Conservation (phyloP, 2,797 vertebrate genomes). For the Microchirus variegatus region DNA sequence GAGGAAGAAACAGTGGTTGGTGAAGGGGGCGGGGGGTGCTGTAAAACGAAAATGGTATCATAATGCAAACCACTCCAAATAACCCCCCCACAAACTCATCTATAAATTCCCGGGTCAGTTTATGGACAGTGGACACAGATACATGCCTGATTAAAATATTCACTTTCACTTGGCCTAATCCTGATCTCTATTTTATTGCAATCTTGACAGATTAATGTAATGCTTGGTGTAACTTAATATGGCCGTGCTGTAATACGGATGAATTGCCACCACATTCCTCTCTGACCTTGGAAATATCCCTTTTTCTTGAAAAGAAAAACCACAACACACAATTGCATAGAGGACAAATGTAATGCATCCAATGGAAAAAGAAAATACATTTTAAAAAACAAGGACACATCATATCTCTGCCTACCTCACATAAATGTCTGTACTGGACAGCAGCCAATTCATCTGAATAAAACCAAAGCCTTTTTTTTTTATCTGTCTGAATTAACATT, state of each 20-base stretch:
- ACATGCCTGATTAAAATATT: constrained; percentile 83
- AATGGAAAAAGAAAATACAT: constrained; percentile 31
- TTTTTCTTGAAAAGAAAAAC: constrained; percentile 55
- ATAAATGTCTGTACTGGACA: constrained; percentile 40
- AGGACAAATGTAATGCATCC: constrained; percentile 56
- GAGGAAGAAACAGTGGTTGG: constrained; percentile 43
- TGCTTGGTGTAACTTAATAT: constrained; percentile 80
- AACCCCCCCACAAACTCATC: constrained; percentile 34
- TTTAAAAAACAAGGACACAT: constrained; percentile 43
- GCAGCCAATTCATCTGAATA: constrained; percentile 51
- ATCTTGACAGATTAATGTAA: constrained; percentile 84
- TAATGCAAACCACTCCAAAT: constrained; percentile 51
- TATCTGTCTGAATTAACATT: constrained; percentile 23
- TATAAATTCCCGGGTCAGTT: constrained; percentile 68
- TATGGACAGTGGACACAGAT: constrained; percentile 73
- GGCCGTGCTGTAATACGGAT: constrained; percentile 65
- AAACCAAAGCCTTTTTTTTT: constrained; percentile 34
- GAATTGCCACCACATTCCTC: constrained; percentile 64
- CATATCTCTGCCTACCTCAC: constrained; percentile 36
- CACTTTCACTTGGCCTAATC: constrained; percentile 78
- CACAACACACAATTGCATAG: constrained; percentile 38
- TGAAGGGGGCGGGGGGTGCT: constrained; percentile 22
- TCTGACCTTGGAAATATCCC: constrained; percentile 76
- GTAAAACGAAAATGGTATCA: constrained; percentile 62
- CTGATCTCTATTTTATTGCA: constrained; percentile 82